These are phyloP conservation scores for Paracentrotus lividus DNA, from an alignment of 53 echinoderm and acorn worm species.

Conservation along the genomic window DNA sequence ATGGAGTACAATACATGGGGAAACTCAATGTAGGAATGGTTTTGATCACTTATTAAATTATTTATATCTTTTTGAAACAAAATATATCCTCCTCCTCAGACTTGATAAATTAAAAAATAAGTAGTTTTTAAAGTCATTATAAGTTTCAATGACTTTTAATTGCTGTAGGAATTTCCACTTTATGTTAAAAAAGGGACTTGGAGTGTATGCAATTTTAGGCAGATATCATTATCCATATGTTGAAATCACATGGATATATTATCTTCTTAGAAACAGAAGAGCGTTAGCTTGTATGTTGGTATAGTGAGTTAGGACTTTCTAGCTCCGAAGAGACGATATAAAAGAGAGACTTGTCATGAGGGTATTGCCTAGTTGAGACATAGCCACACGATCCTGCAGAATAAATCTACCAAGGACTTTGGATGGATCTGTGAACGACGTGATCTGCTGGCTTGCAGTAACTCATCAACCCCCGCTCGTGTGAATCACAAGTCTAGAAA, in stretches of 20 bases:
- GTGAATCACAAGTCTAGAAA: conserved; percentile 50
- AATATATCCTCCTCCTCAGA: not conserved
- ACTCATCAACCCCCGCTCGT: conserved; percentile 23
- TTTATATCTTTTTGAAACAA: not conserved
- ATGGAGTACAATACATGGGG: not conserved
- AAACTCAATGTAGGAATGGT: not conserved
- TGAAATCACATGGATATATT: conserved; percentile 18
- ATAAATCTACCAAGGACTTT: conserved; percentile 18
- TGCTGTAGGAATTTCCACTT: not conserved
- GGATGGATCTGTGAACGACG: conserved; percentile 25
- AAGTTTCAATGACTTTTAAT: conserved; percentile 16
- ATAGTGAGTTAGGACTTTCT: no score
- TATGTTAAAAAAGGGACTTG: conserved; percentile 13
- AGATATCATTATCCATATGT: not conserved
- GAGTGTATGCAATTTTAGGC: not conserved
- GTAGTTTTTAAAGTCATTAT: not conserved
- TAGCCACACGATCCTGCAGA: not conserved
- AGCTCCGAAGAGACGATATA: no score
- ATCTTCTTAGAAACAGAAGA: no score
- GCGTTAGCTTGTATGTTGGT: no score
- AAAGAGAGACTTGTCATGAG: not conserved
- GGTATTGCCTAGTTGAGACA: conserved; percentile 10
- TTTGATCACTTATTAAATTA: conserved; percentile 3
- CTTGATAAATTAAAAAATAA: not conserved
- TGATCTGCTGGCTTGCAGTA: conserved; percentile 33